Evolutionary conservation across 2,113 vertebrate species (phyloP), one percentile per base, ranked within the genome.

Genomic region (Dicentrarchus labrax): DNA sequence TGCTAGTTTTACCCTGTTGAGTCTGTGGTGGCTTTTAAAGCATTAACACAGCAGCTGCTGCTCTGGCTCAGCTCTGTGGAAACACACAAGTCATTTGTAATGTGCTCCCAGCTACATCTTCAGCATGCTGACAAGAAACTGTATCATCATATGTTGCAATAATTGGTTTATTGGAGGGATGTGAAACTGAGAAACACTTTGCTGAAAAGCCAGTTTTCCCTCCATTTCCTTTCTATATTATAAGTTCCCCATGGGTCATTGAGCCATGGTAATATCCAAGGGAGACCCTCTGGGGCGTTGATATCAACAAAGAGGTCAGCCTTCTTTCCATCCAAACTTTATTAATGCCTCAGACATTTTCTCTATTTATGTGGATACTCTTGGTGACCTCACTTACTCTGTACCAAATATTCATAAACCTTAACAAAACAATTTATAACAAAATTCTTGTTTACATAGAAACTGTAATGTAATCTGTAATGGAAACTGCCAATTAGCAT

Each of bases 1-100:
- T n/a, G 30, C 67, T 53, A 13, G 47, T 38, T 53, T 48, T 2
- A 50, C 30, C 30, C 30, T 30, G 30, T 30, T 30, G 30, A 30
- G 50, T 43, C 53, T 57, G 53, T 56, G 13, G n/a, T 43, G 69
- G 7, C 69, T 57, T 11, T 56, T 16, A 43, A 24, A 56, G 53
- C 69, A 56, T 43, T 24, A 43, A 57, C 50, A 70, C 68, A 19
- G 17, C n/a, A 57, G 54, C 12, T 57, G 54, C n/a, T 57, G 54
- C n/a, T 57, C 54, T 8, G 68, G 68, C 38, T 56, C 69, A 57
- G 69, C 69, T 72, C 69, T 57, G 69, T 45, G 53, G 11, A 4
- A 15, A 57, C 36, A 4, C 69, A 16, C n/a, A 7, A 21, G 39
- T 16, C 21, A 41, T 54, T 11, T 64, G 21, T 43, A 30, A 7